Conservation (phyloP, 2,113 vertebrate genomes). For the Mesitornis unicolor region DNA sequence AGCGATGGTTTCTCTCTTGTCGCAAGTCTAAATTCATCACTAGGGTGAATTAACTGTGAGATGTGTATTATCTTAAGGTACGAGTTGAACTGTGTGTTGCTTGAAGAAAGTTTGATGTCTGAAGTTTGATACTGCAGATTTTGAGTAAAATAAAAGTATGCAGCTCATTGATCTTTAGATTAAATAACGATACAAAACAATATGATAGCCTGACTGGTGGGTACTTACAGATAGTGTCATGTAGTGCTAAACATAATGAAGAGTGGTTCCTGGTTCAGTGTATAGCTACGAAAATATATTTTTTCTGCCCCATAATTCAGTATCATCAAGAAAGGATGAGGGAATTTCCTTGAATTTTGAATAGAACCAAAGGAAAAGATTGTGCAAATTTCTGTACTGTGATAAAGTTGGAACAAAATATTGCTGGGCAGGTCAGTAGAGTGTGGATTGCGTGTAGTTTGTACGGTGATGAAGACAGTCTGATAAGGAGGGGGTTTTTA, state of each 20-base stretch:
- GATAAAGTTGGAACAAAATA: neutral
- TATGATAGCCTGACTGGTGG: neutral
- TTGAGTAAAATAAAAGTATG: neutral
- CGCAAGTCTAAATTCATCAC: conserved; percentile 43
- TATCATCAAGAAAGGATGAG: neutral
- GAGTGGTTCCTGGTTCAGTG: neutral
- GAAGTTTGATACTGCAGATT: neutral
- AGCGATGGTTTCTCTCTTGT: conserved; percentile 55
- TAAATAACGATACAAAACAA: neutral
- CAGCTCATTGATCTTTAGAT: neutral
- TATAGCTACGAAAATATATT: neutral
- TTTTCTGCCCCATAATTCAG: neutral
- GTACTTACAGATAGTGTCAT: neutral
- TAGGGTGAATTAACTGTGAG: conserved; percentile 46
- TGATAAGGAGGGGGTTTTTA: neutral
- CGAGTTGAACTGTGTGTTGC: neutral
- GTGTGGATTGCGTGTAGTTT: neutral
- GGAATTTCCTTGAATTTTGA: neutral
- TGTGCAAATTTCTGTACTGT: neutral
- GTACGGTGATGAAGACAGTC: neutral
- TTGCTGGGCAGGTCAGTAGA: neutral
- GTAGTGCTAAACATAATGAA: neutral
- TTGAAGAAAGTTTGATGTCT: neutral
- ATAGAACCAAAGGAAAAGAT: neutral
- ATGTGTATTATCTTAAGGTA: conserved; percentile 19